Percentiles rank a stretch among this genome's conserved stretches.
phyloP scores from a whole-genome alignment of 2,113 vertebrate genomes.

The Rhegmatorhina hoffmannsi region DNA sequence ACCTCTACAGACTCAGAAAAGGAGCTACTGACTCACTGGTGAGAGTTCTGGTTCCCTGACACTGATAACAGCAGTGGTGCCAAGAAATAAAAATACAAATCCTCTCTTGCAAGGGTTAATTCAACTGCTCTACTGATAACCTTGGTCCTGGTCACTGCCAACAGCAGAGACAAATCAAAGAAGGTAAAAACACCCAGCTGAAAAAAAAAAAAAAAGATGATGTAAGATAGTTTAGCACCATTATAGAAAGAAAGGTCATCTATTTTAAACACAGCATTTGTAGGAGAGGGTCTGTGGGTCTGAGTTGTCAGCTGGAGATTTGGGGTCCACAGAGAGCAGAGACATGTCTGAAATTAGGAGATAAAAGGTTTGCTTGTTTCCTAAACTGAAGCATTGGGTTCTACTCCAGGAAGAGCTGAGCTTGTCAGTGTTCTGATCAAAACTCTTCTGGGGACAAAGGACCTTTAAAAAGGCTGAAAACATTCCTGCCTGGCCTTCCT shows the following conservation, averaged over 20 bases:
- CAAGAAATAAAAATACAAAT: conserved; percentile 34
- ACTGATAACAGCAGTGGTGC: background rate
- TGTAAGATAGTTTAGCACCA: conserved; percentile 17
- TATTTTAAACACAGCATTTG: conserved; percentile 66
- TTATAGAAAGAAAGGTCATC: conserved; percentile 59
- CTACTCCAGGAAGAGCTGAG: conserved; percentile 71
- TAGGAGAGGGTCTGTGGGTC: conserved; percentile 60
- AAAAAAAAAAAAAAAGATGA: background rate
- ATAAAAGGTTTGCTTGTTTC: conserved; percentile 77
- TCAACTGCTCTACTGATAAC: conserved; percentile 60
- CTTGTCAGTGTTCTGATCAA: conserved; percentile 79
- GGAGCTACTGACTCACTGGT: background rate
- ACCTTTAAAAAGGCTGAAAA: conserved; percentile 66
- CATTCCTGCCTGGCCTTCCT: background rate
- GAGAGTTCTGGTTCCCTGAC: background rate
- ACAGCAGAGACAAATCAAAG: conserved; percentile 59
- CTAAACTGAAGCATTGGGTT: conserved; percentile 62
- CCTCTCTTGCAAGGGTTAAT: background rate
- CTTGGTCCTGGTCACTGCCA: conserved; percentile 66
- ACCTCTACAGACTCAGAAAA: background rate
- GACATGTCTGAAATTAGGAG: conserved; percentile 62
- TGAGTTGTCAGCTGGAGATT: conserved; percentile 65
- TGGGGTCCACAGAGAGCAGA: conserved; percentile 56
- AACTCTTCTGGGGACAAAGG: conserved; percentile 60
- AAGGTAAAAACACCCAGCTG: conserved; percentile 17